Evolutionary conservation across 1,140 invertebrate species (phyloP), one percentile per base, ranked within the genome.

Genomic region (Bombus superbus): DNA sequence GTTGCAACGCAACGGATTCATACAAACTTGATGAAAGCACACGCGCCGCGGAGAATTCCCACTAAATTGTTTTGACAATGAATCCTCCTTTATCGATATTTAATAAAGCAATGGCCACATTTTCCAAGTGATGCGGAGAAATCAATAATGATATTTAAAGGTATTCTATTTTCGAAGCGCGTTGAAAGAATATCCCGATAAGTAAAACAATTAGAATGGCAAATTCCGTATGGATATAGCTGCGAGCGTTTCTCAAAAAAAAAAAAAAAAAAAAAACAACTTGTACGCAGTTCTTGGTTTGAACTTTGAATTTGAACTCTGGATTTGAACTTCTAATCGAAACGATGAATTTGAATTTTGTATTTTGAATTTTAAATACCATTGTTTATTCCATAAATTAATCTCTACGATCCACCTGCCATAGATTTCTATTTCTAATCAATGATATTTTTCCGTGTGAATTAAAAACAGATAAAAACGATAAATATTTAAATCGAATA

Each of bases 61-160:
- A 28, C 35, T 62, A 59, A 85, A 80, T 71, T 71, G 47, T 71
- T 80, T 85, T 80, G 81, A 66, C 71, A 75, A 75, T 75, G 53
- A 66, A 82, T 75, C 59, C 22, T 35, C 72, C 64, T 78, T 64
- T 35, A 69, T 83, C 28, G 74, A 68, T 83, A 83, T 78, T 83
- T 78, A 68, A 83, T 69, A 78, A 78, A 83, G 35, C 72, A 22
- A 69, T 4, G 44, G 28, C 25, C 32, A 44, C 32, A 28, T 42
- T 68, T 32, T 79, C 62, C 40, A 35, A 68, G 22, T 0, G 42
- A 68, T 35, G 32, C 18, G 0, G n/a, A 38, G 40, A 72, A 53
- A 66, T 62, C 69, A 59, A 81, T 53, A 35, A 53, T 28, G 42
- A 35, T 40, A n/a, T 69, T 80, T 38, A 6, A 53, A 18, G 25